phyloP scores from a whole-genome alignment of 2,113 vertebrate species.

The Grantiella picta region DNA sequence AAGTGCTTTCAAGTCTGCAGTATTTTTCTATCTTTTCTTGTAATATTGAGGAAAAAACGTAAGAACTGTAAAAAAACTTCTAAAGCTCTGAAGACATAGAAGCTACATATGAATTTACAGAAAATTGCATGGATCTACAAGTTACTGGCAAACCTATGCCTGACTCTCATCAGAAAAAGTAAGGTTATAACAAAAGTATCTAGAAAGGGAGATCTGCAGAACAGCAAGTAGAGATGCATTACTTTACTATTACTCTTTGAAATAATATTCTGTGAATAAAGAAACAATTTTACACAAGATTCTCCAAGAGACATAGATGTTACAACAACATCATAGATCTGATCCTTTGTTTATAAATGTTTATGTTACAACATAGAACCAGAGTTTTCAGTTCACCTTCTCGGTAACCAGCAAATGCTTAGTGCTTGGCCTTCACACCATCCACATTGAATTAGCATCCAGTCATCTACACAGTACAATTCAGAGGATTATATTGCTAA shows the following conservation, averaged over 20 bases:
- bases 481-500: background rate
- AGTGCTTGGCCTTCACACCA: background rate
- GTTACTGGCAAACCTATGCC: background rate
- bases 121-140: background rate
- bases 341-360: background rate
- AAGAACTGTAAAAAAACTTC: background rate
- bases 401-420: background rate
- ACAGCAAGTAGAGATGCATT: background rate
- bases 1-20: background rate
- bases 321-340: background rate
- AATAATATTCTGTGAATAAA: background rate
- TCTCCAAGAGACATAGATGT: background rate
- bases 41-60: background rate
- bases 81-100: background rate
- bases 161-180: background rate
- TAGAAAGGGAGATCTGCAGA: background rate
- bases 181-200: background rate
- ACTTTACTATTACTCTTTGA: background rate
- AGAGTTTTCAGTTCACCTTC: background rate
- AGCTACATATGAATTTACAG: background rate
- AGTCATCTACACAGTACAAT: background rate
- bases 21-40: background rate
- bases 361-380: background rate
- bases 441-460: too few relatives aligned
- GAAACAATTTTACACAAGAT: background rate